Evolutionary conservation across 2,888 invertebrate genomes (phyloP).

Genomic region (Cremastinae sp.): DNA sequence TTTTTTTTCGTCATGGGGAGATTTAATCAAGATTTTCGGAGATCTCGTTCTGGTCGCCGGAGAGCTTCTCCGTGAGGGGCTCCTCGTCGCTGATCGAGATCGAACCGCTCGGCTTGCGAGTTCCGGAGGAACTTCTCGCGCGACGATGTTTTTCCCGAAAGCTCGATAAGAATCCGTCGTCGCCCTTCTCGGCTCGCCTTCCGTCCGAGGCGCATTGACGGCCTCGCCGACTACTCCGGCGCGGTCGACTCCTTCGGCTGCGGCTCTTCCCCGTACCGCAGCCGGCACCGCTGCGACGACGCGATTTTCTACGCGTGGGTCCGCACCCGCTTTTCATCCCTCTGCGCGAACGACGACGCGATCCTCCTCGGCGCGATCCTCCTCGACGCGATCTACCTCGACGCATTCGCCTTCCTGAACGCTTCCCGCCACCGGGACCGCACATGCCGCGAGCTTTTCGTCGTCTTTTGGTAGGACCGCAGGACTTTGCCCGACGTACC

Average conservation of each 20-base stretch:
- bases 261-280: constrained; percentile 14
- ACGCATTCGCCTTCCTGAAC: not conserved
- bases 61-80: constrained; percentile 25
- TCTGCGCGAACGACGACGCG: constrained; percentile 26
- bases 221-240: not conserved
- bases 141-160: too few species aligned
- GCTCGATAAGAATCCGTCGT: constrained; percentile 2
- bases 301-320: constrained; percentile 31
- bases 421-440: constrained; percentile 10
- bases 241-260: too few species aligned
- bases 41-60: constrained; percentile 19
- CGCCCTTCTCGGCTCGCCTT: not conserved
- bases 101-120: constrained; percentile 53
- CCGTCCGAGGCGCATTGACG: too few species aligned
- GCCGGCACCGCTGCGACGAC: constrained; percentile 41
- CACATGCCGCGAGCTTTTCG: constrained; percentile 24
- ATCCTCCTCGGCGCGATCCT: constrained; percentile 20
- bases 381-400: constrained; percentile 19
- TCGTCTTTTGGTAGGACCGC: constrained; percentile 32
- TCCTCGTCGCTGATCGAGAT: constrained; percentile 50
- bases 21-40: constrained; percentile 53
- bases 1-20: too few species aligned
- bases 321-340: constrained; percentile 27
- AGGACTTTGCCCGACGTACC: constrained; percentile 27
- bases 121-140: constrained; percentile 14